Base-by-base conservation (phyloP, 1,140 invertebrate genomes). In the Steinernema khuongi region DNA sequence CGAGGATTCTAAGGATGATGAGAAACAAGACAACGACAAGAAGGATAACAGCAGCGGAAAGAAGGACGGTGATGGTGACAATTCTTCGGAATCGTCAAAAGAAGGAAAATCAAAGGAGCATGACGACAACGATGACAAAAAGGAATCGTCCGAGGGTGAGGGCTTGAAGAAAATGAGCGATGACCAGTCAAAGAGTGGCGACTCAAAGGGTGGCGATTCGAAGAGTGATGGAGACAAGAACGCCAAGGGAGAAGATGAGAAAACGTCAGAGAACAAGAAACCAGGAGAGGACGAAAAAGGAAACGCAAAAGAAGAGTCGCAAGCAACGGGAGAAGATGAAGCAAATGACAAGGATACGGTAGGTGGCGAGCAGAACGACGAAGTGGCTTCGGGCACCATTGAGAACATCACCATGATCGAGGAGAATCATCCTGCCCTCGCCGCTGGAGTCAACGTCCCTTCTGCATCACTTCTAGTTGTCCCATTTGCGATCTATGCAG, bases 71-170 rank as follows among this genome's bases (percentile, higher is more conserved):
- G n/a, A n/a, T n/a, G n/a, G n/a, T n/a, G n/a, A n/a, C n/a, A n/a
- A n/a, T n/a, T n/a, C n/a, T n/a, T n/a, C n/a, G n/a, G n/a, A n/a
- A n/a, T n/a, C n/a, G n/a, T n/a, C n/a, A n/a, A n/a, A n/a, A n/a
- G n/a, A n/a, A n/a, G n/a, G n/a, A n/a, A n/a, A n/a, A n/a, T n/a
- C n/a, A n/a, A n/a, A n/a, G n/a, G n/a, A n/a, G n/a, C n/a, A 41
- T n/a, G 36, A 41, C 50, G 50, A 17, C 22, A 60, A 60, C 19
- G 50, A 22, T 26, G 50, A 60, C 22, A 22, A 7, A 11, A 60
- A 60, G 50, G 50, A 60, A 60, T 60, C 50, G 50, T n/a, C n/a
- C n/a, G n/a, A n/a, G n/a, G n/a, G n/a, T n/a, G 50, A 60, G 26
- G 19, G 4, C 7, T 22, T 60, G 50, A 60, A 60, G 19, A 60